phyloP scores from a whole-genome alignment of 1,140 invertebrate genomes.

The Drosophila busckii region DNA sequence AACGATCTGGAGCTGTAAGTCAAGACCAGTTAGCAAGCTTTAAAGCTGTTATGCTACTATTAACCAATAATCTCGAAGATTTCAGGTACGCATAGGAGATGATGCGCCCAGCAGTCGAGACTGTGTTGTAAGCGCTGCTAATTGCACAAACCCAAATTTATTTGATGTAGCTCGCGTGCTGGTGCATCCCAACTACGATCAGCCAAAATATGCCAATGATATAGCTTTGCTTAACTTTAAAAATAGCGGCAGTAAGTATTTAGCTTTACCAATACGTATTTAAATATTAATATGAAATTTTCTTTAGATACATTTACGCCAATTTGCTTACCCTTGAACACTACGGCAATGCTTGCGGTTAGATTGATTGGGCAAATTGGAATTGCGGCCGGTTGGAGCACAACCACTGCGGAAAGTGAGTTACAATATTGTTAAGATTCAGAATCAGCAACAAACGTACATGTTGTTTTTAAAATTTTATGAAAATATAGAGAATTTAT shows the following conservation, averaged over 20 bases:
- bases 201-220: constrained; percentile 83
- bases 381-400: constrained; percentile 82
- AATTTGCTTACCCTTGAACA: constrained; percentile 80
- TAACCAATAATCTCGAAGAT: constrained; percentile 65
- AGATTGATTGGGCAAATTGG: constrained; percentile 74
- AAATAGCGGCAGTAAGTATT: constrained; percentile 48
- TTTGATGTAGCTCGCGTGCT: constrained; percentile 79
- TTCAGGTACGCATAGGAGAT: constrained; percentile 82
- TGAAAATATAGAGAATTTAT: neutral
- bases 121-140: constrained; percentile 80
- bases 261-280: too few species aligned
- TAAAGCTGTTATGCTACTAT: neutral
- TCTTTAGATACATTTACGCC: constrained; percentile 76
- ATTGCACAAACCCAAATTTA: constrained; percentile 81
- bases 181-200: constrained; percentile 81
- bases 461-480: too few species aligned
- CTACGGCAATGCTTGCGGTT: constrained; percentile 34
- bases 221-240: constrained; percentile 82
- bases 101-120: constrained; percentile 79
- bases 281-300: neutral
- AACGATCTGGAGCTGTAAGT: constrained; percentile 80
- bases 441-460: too few species aligned
- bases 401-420: constrained; percentile 46
- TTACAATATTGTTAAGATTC: constrained; percentile 2
- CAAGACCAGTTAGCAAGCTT: neutral